Evolutionary conservation across 1,140 invertebrate genomes (phyloP).

Genomic region (Aporrectodea caliginosa): DNA sequence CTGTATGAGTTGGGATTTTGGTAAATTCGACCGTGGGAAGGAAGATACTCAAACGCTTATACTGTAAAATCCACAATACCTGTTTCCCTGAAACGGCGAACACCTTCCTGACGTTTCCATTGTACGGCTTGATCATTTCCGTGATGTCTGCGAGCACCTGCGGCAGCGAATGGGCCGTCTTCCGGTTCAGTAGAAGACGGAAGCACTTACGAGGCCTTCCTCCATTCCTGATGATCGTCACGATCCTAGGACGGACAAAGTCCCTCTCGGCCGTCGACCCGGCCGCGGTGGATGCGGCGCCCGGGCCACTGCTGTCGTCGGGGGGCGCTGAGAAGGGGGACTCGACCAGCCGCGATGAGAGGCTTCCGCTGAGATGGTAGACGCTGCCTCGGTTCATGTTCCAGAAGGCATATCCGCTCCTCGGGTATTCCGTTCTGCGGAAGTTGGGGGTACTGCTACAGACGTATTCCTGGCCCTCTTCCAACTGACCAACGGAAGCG

Average conservation of each 20-base stretch:
- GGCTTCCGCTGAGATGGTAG: neutral
- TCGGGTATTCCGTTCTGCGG: constrained; percentile 75
- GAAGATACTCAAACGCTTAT: no score
- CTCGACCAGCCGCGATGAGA: neutral
- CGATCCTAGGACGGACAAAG: constrained; percentile 78
- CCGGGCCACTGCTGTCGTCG: no score
- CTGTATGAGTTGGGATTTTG: no score
- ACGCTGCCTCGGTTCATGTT: constrained; percentile 34
- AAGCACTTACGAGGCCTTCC: constrained; percentile 86
- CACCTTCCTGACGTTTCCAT: constrained; percentile 87
- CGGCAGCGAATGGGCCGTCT: constrained; percentile 88
- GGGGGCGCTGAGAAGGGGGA: neutral
- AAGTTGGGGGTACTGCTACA: constrained; percentile 84
- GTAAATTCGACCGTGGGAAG: no score
- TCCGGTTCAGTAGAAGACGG: constrained; percentile 83
- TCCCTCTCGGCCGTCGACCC: constrained; percentile 31
- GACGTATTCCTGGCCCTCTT: constrained; percentile 86
- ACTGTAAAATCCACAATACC: no score
- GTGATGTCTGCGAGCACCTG: constrained; percentile 86
- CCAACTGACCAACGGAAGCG: constrained; percentile 71
- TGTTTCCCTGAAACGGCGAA: constrained; percentile 77
- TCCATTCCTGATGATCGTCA: constrained; percentile 88
- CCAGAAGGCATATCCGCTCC: constrained; percentile 42
- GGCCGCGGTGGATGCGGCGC: neutral
- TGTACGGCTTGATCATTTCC: constrained; percentile 84